Percentiles rank a stretch among this genome's conserved stretches.
Evolutionary conservation across 1,140 invertebrate species (phyloP).

Genomic region (Drosophila sp.): DNA sequence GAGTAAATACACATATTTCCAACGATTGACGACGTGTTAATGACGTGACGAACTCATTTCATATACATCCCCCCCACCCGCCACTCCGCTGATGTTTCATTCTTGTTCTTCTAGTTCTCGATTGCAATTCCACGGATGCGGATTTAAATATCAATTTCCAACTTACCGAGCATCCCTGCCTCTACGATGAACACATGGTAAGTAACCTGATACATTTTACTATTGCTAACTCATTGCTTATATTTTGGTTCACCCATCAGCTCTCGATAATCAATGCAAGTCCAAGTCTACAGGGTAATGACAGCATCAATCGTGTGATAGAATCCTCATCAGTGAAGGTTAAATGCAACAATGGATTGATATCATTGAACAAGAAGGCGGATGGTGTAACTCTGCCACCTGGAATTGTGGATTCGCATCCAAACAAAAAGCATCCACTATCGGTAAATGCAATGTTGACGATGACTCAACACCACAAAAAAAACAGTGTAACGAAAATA

Average conservation of each 20-base stretch:
- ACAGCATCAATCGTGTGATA: conserved; percentile 41
- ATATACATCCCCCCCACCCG: not conserved
- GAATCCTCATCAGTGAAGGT: conserved; percentile 1
- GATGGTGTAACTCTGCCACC: conserved; percentile 1
- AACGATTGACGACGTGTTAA: conserved; percentile 29
- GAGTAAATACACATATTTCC: conserved; percentile 31
- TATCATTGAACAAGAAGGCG: conserved; percentile 23
- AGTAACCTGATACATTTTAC: not conserved
- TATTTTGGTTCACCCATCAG: conserved; percentile 21
- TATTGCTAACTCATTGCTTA: not conserved
- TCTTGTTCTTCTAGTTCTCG: conserved; percentile 30
- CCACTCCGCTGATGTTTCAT: not conserved
- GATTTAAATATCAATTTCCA: conserved; percentile 59
- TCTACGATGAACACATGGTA: conserved; percentile 54
- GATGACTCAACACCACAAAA: conserved; percentile 2
- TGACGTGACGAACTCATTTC: conserved; percentile 35
- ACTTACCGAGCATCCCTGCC: conserved; percentile 62
- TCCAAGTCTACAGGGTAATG: conserved; percentile 34
- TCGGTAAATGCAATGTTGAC: conserved; percentile 49
- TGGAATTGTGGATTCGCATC: conserved; percentile 23
- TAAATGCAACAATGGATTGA: conserved; percentile 58
- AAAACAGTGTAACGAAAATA: not conserved
- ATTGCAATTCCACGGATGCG: conserved; percentile 47
- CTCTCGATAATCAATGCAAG: conserved; percentile 40
- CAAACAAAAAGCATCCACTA: conserved; percentile 53